A percentile compares a stretch with the other conserved stretches of the same genome.
Evolutionary conservation across 1,140 invertebrate genomes (phyloP).

Genomic region (Hylaeus volcanicus): DNA sequence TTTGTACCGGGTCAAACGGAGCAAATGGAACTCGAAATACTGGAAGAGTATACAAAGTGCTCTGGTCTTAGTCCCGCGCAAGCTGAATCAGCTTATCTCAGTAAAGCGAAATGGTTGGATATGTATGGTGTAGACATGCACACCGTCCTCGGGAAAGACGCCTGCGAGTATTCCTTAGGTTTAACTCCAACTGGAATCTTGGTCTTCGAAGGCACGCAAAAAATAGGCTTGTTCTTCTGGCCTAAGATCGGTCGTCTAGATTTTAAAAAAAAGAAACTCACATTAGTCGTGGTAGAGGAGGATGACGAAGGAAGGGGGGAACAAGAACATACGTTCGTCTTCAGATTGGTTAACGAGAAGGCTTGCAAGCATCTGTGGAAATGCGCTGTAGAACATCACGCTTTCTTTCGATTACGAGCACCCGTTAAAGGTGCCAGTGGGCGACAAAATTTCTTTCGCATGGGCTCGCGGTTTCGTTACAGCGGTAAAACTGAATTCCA

Average conservation of each 20-base stretch:
- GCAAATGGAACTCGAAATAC: conserved; percentile 94
- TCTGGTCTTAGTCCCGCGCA: conserved; percentile 92
- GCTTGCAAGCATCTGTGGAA: conserved; percentile 99
- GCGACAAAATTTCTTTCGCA: conserved; percentile 97
- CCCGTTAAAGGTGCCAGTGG: conserved; percentile 93
- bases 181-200: conserved; percentile 98
- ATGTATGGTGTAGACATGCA: conserved; percentile 99
- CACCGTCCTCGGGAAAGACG: conserved; percentile 96
- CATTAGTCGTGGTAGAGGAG: conserved; percentile 96
- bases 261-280: conserved; percentile 97
- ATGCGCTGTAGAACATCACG: conserved; percentile 99
- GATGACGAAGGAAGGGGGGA: conserved; percentile 94
- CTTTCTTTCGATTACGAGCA: conserved; percentile 96
- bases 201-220: conserved; percentile 96
- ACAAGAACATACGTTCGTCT: conserved; percentile 94
- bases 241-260: conserved; percentile 96
- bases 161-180: conserved; percentile 97
- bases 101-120: conserved; percentile 97
- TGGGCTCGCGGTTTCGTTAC: conserved; percentile 97
- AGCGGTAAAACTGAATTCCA: conserved; percentile 98
- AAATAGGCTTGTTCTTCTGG: conserved; percentile 99
- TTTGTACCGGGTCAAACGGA: conserved; percentile 97
- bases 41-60: conserved; percentile 94
- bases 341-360: conserved; percentile 94
- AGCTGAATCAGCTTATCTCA: conserved; percentile 95